Evolutionary conservation across 2,113 vertebrate genomes (phyloP), one percentile per base, ranked within the genome.

Genomic region (Toxostoma redivivum): DNA sequence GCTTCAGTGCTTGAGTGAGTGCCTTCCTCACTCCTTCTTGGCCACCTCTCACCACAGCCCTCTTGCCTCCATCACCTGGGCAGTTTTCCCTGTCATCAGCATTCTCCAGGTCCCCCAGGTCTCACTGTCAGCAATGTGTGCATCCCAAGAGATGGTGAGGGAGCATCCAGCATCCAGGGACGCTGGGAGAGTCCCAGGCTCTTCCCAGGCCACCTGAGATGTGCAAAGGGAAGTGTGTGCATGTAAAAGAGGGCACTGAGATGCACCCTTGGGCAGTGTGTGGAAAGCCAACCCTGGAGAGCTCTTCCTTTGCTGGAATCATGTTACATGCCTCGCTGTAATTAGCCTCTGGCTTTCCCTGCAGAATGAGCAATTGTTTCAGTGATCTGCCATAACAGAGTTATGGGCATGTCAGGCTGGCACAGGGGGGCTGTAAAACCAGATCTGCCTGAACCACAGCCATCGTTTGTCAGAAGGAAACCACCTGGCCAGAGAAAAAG

Each of bases 361-460:
- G 38, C 30, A 53, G 82, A 82, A 77, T 53, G 88, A 97, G 85
- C 94, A 76, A 89, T 84, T 31, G 14, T 51, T 86, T 54, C 73
- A 54, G 77, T 71, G 71, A 94, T 62, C 77, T 81, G 81, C 72
- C 81, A 74, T 61, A 94, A 84, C 87, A 90, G 96, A 89, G 81
- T 85, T 94, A 87, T 65, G 70, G 87, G 61, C 82, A 92, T 38
- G 74, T 90, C 54, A 93, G 71, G 54, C 44, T 95, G 96, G 96
- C 90, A 96, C 81, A 82, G 79, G 31, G 94, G 74, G 85, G 82
- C 67, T 95, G 85, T 95, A 92, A 97, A 97, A 93, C 58, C 79
- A 92, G 92, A 85, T 78, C 82, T 88, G 82, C 85, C 88, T 80
- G 88, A 93, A 65, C 81, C 35, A 33, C n/a, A 62, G 54, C 50